Percentiles rank a stretch among this genome's conserved stretches.
Conservation (phyloP, 2,888 invertebrate species). For the Ceriagrion tenellum region DNA sequence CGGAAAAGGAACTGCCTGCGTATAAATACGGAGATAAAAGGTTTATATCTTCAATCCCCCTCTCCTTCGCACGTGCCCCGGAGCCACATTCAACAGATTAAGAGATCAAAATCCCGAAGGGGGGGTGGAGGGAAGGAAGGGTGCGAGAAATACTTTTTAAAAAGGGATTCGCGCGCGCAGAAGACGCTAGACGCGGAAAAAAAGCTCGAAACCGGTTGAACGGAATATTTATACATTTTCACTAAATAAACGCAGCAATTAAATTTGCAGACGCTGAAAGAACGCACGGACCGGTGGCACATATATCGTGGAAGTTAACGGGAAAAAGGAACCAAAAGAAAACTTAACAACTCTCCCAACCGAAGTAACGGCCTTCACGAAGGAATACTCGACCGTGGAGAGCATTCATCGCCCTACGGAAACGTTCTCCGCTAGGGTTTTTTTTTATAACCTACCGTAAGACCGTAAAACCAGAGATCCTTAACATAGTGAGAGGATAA, state of each 20-base stretch:
- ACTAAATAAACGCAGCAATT: neutral
- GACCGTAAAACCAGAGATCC: slow-evolving; percentile 19
- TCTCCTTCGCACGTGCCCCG: neutral
- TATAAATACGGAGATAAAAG: slow-evolving; percentile 26
- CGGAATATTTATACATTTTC: neutral
- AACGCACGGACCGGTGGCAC: neutral
- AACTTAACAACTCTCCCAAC: neutral
- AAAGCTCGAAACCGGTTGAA: neutral
- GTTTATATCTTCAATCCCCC: neutral
- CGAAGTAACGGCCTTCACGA: neutral
- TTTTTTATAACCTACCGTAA: neutral
- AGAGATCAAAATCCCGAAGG: slow-evolving; percentile 1
- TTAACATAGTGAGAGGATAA: neutral
- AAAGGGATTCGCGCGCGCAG: neutral
- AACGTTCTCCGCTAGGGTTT: neutral
- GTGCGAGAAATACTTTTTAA: neutral
- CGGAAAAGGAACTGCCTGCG: neutral
- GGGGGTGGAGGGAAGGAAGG: too few relatives aligned
- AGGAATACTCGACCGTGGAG: neutral
- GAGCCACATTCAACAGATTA: slow-evolving; percentile 32
- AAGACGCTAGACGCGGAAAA: neutral
- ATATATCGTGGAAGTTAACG: too few relatives aligned
- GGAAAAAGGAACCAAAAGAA: neutral
- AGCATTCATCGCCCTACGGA: neutral
- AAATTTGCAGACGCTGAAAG: neutral